Evolutionary conservation across 2,113 vertebrate genomes (phyloP).

Genomic region (Phoxinus phoxinus): DNA sequence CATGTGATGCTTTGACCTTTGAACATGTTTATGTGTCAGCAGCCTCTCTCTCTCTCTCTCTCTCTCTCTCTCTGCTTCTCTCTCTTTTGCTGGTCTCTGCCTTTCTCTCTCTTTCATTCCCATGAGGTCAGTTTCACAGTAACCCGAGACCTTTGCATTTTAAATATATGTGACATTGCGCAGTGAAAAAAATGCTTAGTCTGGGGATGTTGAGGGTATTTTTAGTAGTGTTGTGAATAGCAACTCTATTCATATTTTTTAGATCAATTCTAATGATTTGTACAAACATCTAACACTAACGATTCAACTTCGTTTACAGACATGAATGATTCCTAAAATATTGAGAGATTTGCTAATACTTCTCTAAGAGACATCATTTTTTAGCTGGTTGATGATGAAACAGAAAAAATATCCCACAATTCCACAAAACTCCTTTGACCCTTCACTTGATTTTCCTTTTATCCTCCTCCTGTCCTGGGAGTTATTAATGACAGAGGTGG

Average conservation of each 20-base stretch:
- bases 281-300: not conserved
- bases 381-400: not conserved
- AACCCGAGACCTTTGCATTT: constrained; percentile 54
- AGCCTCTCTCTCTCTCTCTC: not conserved
- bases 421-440: not conserved
- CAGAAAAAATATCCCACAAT: not conserved
- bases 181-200: constrained; percentile 45
- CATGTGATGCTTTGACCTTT: constrained; percentile 13
- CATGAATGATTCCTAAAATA: not conserved
- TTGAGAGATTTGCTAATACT: not conserved
- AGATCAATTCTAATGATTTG: not conserved
- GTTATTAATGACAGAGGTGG: not conserved
- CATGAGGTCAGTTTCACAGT: constrained; percentile 45
- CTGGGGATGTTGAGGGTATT: constrained; percentile 44
- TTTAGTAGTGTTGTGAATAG: constrained; percentile 21
- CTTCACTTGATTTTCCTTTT: not conserved
- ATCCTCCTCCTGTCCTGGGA: not conserved
- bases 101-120: not conserved
- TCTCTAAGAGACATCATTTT: not conserved
- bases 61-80: not conserved
- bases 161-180: constrained; percentile 60
- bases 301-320: not conserved
- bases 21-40: constrained; percentile 35
- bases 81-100: constrained; percentile 6
- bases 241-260: not conserved